Percentiles rank a stretch among this genome's conserved stretches.
Conservation (phyloP, 2,888 invertebrate genomes). For the Biston betularia region DNA sequence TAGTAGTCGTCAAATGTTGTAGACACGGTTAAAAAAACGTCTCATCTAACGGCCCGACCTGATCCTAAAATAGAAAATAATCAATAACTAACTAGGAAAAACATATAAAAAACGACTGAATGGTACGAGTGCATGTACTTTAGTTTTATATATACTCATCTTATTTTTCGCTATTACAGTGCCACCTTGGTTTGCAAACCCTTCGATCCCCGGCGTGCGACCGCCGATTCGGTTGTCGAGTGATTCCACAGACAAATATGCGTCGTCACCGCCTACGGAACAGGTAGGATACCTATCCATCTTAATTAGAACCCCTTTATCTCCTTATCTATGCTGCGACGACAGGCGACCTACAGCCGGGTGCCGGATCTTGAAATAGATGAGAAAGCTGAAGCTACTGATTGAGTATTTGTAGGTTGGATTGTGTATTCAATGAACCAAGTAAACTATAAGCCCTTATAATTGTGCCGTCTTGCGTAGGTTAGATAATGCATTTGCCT, state of each 20-base stretch:
- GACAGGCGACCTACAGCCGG: conserved; percentile 39
- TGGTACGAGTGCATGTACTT: no score
- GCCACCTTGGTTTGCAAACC: conserved; percentile 81
- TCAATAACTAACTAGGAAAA: no score
- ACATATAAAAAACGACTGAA: no score
- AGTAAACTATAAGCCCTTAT: neutral
- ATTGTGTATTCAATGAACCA: conserved; percentile 5
- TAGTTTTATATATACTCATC: conserved; percentile 6
- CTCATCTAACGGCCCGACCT: no score
- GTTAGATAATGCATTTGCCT: neutral
- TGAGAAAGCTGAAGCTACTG: conserved; percentile 29
- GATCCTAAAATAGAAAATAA: no score
- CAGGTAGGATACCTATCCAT: conserved; percentile 70
- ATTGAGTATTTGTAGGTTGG: conserved; percentile 8
- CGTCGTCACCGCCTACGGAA: conserved; percentile 66
- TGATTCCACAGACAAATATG: conserved; percentile 66
- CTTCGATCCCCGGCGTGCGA: conserved; percentile 87
- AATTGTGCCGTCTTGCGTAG: neutral
- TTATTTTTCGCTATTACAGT: conserved; percentile 68
- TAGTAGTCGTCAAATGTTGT: no score
- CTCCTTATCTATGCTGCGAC: conserved; percentile 49
- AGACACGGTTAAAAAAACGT: no score
- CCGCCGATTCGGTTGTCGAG: conserved; percentile 71
- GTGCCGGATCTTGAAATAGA: conserved; percentile 33
- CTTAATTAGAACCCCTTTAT: conserved; percentile 64